Conservation (phyloP, 2,888 invertebrate species). For the Lycia hirtaria region DNA sequence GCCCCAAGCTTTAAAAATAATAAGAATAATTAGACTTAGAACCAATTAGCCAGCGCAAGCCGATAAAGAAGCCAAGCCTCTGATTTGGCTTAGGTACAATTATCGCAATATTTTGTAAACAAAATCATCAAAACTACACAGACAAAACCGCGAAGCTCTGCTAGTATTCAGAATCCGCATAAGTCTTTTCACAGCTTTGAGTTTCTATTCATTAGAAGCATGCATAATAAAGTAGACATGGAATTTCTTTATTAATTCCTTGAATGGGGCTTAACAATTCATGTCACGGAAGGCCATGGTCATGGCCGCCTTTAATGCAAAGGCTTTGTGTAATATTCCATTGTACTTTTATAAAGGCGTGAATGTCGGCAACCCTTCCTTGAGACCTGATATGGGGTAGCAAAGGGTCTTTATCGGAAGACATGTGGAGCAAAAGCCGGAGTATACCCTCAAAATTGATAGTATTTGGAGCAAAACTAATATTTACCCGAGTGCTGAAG, state of each 20-base stretch:
- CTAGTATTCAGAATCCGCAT: neutral
- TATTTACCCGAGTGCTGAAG: too few species aligned
- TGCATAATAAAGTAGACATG: constrained; percentile 5
- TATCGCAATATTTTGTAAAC: too few species aligned
- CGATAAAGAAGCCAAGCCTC: too few species aligned
- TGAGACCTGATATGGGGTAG: neutral
- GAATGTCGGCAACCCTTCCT: constrained; percentile 1
- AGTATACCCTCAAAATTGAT: neutral
- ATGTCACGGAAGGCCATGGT: constrained; percentile 15
- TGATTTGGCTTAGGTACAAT: too few species aligned
- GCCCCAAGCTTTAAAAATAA: too few species aligned
- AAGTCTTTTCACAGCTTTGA: neutral
- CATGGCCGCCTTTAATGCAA: neutral
- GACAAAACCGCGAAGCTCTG: too few species aligned
- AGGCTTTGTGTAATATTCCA: constrained; percentile 2
- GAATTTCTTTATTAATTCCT: constrained; percentile 18
- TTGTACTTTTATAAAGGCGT: constrained; percentile 6
- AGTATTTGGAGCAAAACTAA: too few species aligned
- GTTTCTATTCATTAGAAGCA: neutral
- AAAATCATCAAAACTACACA: too few species aligned
- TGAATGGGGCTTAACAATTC: constrained; percentile 5
- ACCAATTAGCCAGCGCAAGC: too few species aligned
- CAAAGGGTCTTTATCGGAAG: neutral
- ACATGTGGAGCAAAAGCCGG: neutral
- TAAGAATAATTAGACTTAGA: too few species aligned